Conservation (phyloP, 1,140 invertebrate genomes). For the Drosophila takahashii region DNA sequence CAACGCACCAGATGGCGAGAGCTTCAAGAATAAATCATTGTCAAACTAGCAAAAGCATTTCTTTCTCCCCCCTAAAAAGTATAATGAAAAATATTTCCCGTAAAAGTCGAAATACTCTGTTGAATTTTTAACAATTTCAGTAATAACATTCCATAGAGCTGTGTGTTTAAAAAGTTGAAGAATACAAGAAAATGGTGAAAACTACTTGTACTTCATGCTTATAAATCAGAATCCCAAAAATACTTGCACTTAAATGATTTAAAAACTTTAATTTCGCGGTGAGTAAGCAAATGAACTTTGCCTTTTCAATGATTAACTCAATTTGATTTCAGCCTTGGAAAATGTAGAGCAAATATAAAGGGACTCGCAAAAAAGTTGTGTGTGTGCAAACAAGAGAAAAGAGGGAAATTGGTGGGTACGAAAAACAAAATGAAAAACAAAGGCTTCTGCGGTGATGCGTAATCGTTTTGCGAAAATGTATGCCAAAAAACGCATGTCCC, state of each 20-base stretch:
- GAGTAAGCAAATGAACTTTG: not conserved
- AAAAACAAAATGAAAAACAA: not conserved
- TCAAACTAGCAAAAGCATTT: not conserved
- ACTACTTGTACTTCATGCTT: not conserved
- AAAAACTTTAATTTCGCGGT: not conserved
- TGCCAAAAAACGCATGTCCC: conserved; percentile 26
- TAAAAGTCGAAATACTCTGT: too few species aligned
- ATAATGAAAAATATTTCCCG: too few species aligned
- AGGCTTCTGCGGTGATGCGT: conserved; percentile 38
- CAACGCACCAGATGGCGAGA: not conserved
- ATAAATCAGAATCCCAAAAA: not conserved
- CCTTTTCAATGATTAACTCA: not conserved
- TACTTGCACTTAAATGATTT: too few species aligned
- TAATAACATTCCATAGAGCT: too few species aligned
- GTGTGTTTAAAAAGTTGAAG: not conserved
- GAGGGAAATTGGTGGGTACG: not conserved
- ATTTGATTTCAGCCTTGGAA: not conserved
- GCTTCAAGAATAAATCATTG: not conserved
- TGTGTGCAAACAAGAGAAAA: not conserved
- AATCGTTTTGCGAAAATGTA: conserved; percentile 57
- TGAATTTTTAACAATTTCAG: too few species aligned
- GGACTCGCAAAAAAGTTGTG: not conserved
- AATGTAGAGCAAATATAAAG: not conserved
- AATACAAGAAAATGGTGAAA: not conserved
- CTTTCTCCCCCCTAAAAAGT: not conserved